Conservation (phyloP, 2,797 vertebrate species). For the Poeciliopsis infans region DNA sequence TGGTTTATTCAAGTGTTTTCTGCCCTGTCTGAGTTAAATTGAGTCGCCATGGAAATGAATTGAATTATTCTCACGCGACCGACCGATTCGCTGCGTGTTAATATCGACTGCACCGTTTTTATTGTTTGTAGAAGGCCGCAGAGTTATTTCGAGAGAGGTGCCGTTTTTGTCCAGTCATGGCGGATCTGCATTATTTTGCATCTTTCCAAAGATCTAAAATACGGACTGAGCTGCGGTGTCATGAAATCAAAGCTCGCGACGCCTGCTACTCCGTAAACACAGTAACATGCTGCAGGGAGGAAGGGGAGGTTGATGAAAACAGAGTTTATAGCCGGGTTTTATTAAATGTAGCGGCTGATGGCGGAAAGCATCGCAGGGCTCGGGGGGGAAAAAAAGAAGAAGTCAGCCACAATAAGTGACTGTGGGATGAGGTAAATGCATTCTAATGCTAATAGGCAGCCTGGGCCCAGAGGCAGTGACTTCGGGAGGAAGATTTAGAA, state of each 20-base stretch:
- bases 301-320: conserved; percentile 21
- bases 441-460: conserved; percentile 63
- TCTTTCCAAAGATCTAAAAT: conserved; percentile 52
- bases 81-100: too few relatives aligned
- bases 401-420: conserved; percentile 45
- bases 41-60: background rate
- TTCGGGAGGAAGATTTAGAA: conserved; percentile 44
- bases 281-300: conserved; percentile 2
- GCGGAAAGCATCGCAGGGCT: conserved; percentile 69
- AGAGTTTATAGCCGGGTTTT: conserved; percentile 65
- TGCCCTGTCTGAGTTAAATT: background rate
- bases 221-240: conserved; percentile 50
- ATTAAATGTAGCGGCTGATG: conserved; percentile 64
- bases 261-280: conserved; percentile 54
- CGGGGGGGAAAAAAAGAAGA: conserved; percentile 4
- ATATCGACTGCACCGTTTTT: background rate
- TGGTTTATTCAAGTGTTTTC: background rate
- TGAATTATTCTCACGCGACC: background rate
- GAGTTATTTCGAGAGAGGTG: conserved; percentile 30
- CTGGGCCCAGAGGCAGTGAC: conserved; percentile 61
- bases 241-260: conserved; percentile 73
- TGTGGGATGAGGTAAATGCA: conserved; percentile 66
- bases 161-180: conserved; percentile 34
- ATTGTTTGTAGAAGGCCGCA: background rate
- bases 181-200: conserved; percentile 20